Conservation (phyloP, 2,888 invertebrate genomes). For the Calephelis perditalis region DNA sequence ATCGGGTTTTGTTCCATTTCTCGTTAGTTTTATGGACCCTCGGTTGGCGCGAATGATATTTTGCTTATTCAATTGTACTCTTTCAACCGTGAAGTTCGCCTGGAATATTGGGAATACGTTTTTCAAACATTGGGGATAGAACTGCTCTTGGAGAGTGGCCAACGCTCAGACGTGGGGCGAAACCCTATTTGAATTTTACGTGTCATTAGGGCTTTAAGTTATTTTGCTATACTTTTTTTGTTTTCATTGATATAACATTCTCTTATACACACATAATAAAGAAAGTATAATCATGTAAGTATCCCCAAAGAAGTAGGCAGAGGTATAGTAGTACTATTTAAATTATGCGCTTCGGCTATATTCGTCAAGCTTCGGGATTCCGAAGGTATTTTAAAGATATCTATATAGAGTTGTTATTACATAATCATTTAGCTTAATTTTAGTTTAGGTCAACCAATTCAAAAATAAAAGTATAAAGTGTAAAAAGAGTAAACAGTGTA, state of each 20-base stretch:
- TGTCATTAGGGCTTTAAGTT: conserved; percentile 13
- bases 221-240: neutral
- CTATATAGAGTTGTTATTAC: no score
- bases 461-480: no score
- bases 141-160: conserved; percentile 27
- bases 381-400: no score
- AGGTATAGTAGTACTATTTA: no score
- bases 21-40: conserved; percentile 33
- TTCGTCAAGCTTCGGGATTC: no score
- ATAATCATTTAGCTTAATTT: no score
- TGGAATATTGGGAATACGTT: conserved; percentile 35
- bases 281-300: no score
- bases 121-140: conserved; percentile 30
- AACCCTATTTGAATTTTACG: conserved; percentile 22
- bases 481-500: no score
- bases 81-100: conserved; percentile 32
- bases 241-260: neutral
- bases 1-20: conserved; percentile 30
- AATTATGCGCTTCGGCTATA: no score
- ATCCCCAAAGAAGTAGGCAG: no score
- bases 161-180: conserved; percentile 15
- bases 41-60: conserved; percentile 30
- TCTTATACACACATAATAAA: no score
- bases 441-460: no score
- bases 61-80: conserved; percentile 36